Evolutionary conservation across 2,113 vertebrate species (phyloP).

Genomic region (Neogale vison): DNA sequence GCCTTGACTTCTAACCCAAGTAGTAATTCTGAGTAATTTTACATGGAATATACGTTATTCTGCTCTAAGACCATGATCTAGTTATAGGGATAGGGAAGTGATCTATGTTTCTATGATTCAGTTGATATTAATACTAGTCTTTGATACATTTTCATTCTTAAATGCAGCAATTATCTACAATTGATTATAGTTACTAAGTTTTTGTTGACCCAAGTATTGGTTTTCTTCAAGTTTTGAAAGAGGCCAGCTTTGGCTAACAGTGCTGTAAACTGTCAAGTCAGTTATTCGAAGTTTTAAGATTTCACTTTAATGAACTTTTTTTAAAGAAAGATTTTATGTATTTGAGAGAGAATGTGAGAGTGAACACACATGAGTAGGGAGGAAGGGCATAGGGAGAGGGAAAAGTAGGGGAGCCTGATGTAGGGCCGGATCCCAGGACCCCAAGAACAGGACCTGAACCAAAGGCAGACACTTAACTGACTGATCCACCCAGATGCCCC

Average conservation of each 20-base stretch:
- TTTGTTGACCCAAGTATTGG: background rate
- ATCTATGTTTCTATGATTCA: background rate
- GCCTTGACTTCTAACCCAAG: background rate
- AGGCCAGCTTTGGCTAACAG: background rate
- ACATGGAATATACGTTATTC: background rate
- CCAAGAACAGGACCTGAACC: background rate
- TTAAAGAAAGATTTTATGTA: background rate
- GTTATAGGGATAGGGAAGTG: background rate
- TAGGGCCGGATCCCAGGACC: background rate
- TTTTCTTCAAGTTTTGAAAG: background rate
- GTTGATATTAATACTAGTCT: background rate
- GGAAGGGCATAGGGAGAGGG: background rate
- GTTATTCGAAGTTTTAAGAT: background rate
- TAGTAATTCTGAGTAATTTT: background rate
- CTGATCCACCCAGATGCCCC: background rate
- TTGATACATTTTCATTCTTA: constrained; percentile 21
- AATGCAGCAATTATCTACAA: background rate
- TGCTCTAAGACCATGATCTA: background rate
- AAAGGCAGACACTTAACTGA: too few relatives aligned
- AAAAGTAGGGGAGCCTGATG: background rate
- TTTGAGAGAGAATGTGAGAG: background rate
- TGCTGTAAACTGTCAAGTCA: background rate
- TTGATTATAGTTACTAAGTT: background rate
- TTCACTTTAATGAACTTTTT: background rate
- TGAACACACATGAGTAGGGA: background rate